A percentile compares a stretch with the other conserved stretches of the same genome.
phyloP scores from a whole-genome alignment of 2,797 vertebrate species.

The Pelochelys cantorii region DNA sequence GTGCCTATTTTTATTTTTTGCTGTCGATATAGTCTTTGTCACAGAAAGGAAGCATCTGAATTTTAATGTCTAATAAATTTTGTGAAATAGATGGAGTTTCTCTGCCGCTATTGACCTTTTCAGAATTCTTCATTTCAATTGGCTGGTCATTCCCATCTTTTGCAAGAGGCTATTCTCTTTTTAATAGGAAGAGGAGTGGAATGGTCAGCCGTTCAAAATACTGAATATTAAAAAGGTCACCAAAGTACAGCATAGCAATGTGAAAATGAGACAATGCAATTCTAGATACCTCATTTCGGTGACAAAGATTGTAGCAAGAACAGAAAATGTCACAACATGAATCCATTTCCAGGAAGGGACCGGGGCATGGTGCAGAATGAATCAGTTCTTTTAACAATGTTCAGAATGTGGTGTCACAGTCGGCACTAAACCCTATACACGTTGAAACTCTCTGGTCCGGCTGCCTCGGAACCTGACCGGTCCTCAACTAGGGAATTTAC shows the following conservation, averaged over 20 bases:
- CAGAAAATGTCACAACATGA: slow-evolving; percentile 78
- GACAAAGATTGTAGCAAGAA: slow-evolving; percentile 69
- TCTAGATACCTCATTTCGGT: slow-evolving; percentile 57
- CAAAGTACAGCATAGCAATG: slow-evolving; percentile 47
- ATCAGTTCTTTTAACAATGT: not conserved
- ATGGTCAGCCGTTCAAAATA: slow-evolving; percentile 74
- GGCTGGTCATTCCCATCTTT: slow-evolving; percentile 56
- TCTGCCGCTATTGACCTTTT: slow-evolving; percentile 78
- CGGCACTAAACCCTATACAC: not conserved
- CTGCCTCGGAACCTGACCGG: too few species aligned
- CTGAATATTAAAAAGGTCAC: slow-evolving; percentile 84
- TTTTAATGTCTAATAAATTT: slow-evolving; percentile 42
- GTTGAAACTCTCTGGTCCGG: too few species aligned
- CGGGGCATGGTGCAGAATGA: not conserved
- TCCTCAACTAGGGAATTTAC: too few species aligned
- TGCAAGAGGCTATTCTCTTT: slow-evolving; percentile 68
- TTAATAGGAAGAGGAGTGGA: slow-evolving; percentile 69
- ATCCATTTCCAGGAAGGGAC: slow-evolving; percentile 53
- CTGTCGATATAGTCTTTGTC: slow-evolving; percentile 44
- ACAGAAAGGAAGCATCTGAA: not conserved
- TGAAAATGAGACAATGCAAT: slow-evolving; percentile 72
- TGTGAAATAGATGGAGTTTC: slow-evolving; percentile 42
- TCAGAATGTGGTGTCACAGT: not conserved
- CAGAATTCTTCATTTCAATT: slow-evolving; percentile 71
- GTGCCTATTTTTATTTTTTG: slow-evolving; percentile 61